Evolutionary conservation across 2,113 vertebrate genomes (phyloP).

Genomic region (Marmota monax): DNA sequence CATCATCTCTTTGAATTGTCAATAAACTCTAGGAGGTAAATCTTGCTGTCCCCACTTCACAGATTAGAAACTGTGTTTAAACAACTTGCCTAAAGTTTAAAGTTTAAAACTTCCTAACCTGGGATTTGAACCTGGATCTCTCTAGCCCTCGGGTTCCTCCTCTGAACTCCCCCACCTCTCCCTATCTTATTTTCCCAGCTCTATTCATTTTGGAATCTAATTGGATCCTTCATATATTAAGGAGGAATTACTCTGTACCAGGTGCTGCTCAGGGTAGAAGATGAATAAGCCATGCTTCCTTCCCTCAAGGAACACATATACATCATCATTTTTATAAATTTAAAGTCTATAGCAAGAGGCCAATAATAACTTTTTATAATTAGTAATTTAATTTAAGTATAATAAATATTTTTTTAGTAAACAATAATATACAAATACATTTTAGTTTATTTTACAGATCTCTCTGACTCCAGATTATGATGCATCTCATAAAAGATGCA

Average conservation of each 20-base stretch:
- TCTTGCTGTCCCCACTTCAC: background rate
- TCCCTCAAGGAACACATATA: background rate
- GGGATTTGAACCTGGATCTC: background rate
- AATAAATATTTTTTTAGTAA: constrained; percentile 21
- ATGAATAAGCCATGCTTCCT: background rate
- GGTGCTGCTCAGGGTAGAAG: background rate
- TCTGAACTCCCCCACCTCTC: background rate
- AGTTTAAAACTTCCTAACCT: background rate
- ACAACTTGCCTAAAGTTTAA: background rate
- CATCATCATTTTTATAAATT: constrained; percentile 15
- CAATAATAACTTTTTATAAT: background rate
- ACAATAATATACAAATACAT: background rate
- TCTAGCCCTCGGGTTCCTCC: background rate
- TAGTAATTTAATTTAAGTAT: too few species aligned
- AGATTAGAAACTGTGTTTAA: background rate
- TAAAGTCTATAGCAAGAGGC: background rate
- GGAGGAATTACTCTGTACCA: background rate
- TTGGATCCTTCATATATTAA: background rate
- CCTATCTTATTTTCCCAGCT: background rate
- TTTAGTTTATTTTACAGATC: background rate
- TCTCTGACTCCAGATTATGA: background rate
- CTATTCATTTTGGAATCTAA: background rate
- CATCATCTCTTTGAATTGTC: background rate
- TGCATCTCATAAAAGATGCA: background rate
- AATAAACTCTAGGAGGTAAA: background rate